phyloP scores from a whole-genome alignment of 2,113 vertebrate species.

The Gymnobelideus leadbeateri region DNA sequence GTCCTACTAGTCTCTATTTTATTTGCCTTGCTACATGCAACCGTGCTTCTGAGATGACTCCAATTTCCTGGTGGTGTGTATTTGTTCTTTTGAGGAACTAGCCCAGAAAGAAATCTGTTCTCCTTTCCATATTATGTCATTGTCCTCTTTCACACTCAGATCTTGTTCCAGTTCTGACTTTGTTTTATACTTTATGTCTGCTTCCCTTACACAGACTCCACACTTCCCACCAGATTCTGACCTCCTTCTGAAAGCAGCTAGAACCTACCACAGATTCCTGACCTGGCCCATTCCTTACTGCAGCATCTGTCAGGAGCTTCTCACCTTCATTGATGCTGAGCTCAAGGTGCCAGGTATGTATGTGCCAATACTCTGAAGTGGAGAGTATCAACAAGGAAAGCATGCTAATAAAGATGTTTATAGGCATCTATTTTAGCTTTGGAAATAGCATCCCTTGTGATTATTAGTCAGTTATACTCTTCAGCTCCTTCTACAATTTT shows the following conservation, averaged over 20 bases:
- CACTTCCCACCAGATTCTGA: constrained; percentile 88
- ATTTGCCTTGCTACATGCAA: not conserved
- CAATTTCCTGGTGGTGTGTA: not conserved
- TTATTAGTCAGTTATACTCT: not conserved
- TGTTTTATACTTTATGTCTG: not conserved
- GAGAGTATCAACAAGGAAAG: no score
- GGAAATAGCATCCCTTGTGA: not conserved
- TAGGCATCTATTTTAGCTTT: not conserved
- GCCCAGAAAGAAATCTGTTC: constrained; percentile 22
- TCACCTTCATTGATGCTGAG: constrained; percentile 92
- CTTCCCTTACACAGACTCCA: constrained; percentile 88
- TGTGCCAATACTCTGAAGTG: not conserved
- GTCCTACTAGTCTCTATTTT: not conserved
- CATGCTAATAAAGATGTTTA: not conserved
- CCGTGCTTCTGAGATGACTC: not conserved
- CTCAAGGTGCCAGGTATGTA: constrained; percentile 92
- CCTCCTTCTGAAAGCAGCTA: constrained; percentile 89
- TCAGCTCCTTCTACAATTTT: not conserved
- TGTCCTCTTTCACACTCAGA: not conserved
- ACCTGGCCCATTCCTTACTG: constrained; percentile 96
- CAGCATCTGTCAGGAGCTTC: constrained; percentile 90
- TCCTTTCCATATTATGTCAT: fast-evolving
- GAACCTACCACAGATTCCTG: constrained; percentile 92
- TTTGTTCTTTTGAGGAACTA: not conserved
- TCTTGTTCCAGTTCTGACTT: not conserved